Conservation (phyloP, 1,140 invertebrate species). For the Papilio aristodemus region DNA sequence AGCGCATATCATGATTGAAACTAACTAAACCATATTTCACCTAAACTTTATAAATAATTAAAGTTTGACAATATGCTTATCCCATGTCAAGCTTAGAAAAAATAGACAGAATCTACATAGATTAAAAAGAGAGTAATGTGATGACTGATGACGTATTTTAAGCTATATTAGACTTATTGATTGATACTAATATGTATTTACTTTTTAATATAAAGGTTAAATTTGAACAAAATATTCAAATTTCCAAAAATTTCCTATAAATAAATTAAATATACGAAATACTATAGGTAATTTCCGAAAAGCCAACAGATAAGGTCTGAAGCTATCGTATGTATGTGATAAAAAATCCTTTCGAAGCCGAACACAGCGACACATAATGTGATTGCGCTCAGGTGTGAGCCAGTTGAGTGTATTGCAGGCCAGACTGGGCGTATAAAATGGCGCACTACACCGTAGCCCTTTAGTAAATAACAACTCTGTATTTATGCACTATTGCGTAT, state of each 20-base stretch:
- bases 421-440: conserved; percentile 52
- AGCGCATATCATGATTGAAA: conserved; percentile 1
- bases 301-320: conserved; percentile 20
- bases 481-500: not conserved
- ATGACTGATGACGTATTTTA: too few relatives aligned
- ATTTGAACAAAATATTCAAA: too few relatives aligned
- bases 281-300: conserved; percentile 35
- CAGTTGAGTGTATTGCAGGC: conserved; percentile 65
- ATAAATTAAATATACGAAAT: not conserved
- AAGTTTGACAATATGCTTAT: too few relatives aligned
- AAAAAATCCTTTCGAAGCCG: conserved; percentile 57
- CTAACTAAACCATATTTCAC: not conserved
- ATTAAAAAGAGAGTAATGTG: too few relatives aligned
- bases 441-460: conserved; percentile 1
- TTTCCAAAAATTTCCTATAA: too few relatives aligned
- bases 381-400: conserved; percentile 74
- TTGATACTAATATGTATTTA: too few relatives aligned
- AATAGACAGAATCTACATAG: too few relatives aligned
- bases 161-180: too few relatives aligned
- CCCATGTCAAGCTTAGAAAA: too few relatives aligned
- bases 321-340: conserved; percentile 17
- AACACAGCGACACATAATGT: conserved; percentile 54
- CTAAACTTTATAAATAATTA: not conserved
- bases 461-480: not conserved
- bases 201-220: too few relatives aligned